Percentiles rank a stretch among this genome's conserved stretches.
These are phyloP conservation scores for Tenualosa ilisha DNA, from an alignment of 2,797 vertebrate genomes.

Conservation along the genomic window DNA sequence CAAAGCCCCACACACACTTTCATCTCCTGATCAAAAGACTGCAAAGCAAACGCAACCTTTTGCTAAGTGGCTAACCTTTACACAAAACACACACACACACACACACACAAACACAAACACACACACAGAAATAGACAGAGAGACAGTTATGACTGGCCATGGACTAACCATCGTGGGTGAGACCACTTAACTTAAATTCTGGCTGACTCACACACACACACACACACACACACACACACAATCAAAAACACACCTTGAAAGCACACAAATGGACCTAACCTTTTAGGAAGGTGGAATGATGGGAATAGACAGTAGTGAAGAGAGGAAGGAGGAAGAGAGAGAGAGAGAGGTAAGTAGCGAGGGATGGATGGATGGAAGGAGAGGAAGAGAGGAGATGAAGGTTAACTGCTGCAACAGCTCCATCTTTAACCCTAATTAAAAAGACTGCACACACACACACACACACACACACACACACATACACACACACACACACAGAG, in stretches of 20 bases:
- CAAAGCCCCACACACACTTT: slow-evolving; percentile 31
- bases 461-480: neutral
- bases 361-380: neutral
- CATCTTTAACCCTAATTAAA: neutral
- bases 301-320: neutral
- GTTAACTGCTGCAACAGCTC: neutral
- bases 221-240: neutral
- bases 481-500: neutral
- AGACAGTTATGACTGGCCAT: neutral
- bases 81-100: neutral
- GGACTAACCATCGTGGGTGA: neutral
- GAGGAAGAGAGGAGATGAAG: neutral
- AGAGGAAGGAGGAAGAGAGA: slow-evolving; percentile 30
- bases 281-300: too few relatives aligned
- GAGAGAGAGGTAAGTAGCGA: neutral
- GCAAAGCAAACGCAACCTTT: slow-evolving; percentile 29
- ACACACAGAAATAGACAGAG: neutral
- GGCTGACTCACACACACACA: slow-evolving; percentile 14
- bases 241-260: neutral
- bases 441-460: slow-evolving; percentile 1
- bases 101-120: slow-evolving; percentile 27
- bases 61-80: slow-evolving; percentile 19
- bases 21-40: slow-evolving; percentile 44
- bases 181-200: neutral
- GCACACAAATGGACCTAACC: neutral